Evolutionary conservation across 2,113 vertebrate species (phyloP).

Genomic region (Apus apus): DNA sequence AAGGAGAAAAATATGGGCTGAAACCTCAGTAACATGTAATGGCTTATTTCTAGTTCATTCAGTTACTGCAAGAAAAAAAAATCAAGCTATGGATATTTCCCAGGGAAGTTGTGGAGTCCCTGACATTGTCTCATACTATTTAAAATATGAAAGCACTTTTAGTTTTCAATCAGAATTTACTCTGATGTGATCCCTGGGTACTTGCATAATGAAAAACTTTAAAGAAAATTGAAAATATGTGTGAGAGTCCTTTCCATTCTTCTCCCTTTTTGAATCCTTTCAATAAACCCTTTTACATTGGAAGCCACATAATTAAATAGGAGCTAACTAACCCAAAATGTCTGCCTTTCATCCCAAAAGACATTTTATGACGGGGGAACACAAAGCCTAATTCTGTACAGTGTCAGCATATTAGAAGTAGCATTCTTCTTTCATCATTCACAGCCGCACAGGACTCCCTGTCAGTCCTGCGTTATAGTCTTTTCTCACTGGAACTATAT

Average conservation of each 20-base stretch:
- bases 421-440: conserved; percentile 47
- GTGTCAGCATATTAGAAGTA: conserved; percentile 46
- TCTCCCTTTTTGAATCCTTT: conserved; percentile 15
- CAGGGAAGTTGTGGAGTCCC: background rate
- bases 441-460: conserved; percentile 1
- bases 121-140: background rate
- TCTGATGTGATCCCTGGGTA: background rate
- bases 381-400: conserved; percentile 58
- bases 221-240: conserved; percentile 9
- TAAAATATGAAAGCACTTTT: background rate
- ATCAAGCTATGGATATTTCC: background rate
- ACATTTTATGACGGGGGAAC: conserved; percentile 27
- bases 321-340: conserved; percentile 39
- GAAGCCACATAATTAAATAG: conserved; percentile 48
- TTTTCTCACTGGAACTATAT: conserved; percentile 41
- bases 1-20: background rate
- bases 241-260: background rate
- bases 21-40: background rate
- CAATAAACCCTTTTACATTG: conserved; percentile 32
- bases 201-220: background rate
- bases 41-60: background rate
- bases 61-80: background rate
- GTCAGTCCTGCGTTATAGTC: background rate
- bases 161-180: conserved; percentile 5
- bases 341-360: conserved; percentile 53